Evolutionary conservation across 2,113 vertebrate species (phyloP).

Genomic region (Atherinomorus stipes): DNA sequence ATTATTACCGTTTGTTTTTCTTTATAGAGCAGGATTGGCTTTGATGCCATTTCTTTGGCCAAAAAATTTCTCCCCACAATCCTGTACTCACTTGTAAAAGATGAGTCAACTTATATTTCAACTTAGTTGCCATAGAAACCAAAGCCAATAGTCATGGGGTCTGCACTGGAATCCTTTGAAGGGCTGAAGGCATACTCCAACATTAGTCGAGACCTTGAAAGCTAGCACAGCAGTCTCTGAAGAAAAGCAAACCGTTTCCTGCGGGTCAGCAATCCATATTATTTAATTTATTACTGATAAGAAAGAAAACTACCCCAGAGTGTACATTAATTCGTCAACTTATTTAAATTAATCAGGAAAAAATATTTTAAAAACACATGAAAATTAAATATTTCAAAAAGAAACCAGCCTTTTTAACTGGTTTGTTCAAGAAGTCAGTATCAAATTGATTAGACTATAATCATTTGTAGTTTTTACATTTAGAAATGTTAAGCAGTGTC

Average conservation of each 20-base stretch:
- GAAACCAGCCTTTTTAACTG: too few species aligned
- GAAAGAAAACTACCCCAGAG: not conserved
- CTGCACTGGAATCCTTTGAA: constrained; percentile 69
- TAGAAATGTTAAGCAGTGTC: too few species aligned
- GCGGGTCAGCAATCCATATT: not conserved
- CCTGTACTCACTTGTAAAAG: constrained; percentile 65
- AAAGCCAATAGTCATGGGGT: constrained; percentile 74
- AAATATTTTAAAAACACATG: not conserved
- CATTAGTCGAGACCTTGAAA: constrained; percentile 66
- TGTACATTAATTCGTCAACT: not conserved
- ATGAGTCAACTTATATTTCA: constrained; percentile 77
- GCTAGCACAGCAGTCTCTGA: constrained; percentile 33
- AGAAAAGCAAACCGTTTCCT: constrained; percentile 14
- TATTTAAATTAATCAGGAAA: not conserved
- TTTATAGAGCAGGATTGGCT: constrained; percentile 6
- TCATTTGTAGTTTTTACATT: too few species aligned
- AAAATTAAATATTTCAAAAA: not conserved
- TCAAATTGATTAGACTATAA: too few species aligned
- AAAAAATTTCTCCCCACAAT: constrained; percentile 46
- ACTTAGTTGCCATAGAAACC: constrained; percentile 81
- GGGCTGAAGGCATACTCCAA: constrained; percentile 59
- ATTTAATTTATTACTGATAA: not conserved
- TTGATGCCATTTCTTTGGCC: constrained; percentile 15
- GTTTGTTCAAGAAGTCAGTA: too few species aligned
- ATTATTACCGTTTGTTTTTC: not conserved